Evolutionary conservation across 2,888 invertebrate species (phyloP), one percentile per base, ranked within the genome.

Genomic region (Hoplodrina blanda): DNA sequence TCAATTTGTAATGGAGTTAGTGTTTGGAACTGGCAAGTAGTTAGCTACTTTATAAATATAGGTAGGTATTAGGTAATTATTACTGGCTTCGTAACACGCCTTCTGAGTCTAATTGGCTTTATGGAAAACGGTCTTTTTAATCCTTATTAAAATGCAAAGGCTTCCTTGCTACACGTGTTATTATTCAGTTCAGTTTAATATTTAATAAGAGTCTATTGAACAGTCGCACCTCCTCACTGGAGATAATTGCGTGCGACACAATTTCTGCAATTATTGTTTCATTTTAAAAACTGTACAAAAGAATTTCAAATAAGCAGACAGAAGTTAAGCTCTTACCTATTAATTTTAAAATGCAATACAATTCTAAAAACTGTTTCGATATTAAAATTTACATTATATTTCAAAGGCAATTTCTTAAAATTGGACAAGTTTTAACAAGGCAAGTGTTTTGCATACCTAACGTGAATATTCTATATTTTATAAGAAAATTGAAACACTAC

Each of bases 101-200:
- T 69, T 74, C 57, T 62, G 33, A 56, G 33, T 70, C 54, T 85
- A 83, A 82, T 83, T 83, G 82, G 73, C 73, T 84, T 85, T 69
- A 67, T 59, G 65, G 64, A 59, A 74, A 78, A 60, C 63, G 73
- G 59, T 71, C 15, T 74, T 75, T 78, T 71, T 80, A 86, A 80
- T 82, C 73, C 73, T 73, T 64, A 77, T 82, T 82, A 82, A 76
- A 78, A 82, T 78, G 73, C 78, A 86, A 82, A 81, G 82, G 73
- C 76, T 87, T 82, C 82, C 52, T 69, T 19, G 52, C 62, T 57
- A 69, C 75, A 80, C 78, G 78, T 81, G 73, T 78, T 80, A 73
- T 72, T 68, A 73, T 76, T 78, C 66, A 73, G 64, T 72, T 69
- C 68, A 61, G 59, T 75, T 82, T 69, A 67, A 77, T 78, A 73